Conservation (phyloP, 2,113 vertebrate genomes). For the Proteles cristata region DNA sequence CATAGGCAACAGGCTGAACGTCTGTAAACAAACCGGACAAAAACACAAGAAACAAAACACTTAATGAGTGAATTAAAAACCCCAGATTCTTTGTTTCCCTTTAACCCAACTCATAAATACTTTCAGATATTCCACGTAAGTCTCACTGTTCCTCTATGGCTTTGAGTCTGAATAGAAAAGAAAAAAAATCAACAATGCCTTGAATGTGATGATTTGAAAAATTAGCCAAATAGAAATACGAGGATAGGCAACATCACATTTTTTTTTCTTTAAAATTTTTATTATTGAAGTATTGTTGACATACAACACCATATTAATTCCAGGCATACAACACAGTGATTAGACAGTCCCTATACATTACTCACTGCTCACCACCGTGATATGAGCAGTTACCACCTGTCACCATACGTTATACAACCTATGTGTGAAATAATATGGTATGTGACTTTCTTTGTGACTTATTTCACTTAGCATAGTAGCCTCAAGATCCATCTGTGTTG, state of each 20-base stretch:
- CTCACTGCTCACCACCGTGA: background rate
- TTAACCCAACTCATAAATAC: background rate
- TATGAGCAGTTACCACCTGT: background rate
- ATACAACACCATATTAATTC: background rate
- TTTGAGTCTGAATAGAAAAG: slow-evolving; percentile 9
- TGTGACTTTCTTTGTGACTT: background rate
- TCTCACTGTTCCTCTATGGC: slow-evolving; percentile 5
- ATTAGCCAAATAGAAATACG: background rate
- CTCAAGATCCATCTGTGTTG: background rate
- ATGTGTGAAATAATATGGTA: background rate
- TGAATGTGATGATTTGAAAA: background rate
- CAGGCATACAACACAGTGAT: background rate
- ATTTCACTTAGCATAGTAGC: background rate
- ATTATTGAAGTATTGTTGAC: background rate
- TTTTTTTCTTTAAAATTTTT: background rate
- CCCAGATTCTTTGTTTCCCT: background rate
- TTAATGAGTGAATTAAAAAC: slow-evolving; percentile 37
- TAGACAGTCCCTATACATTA: background rate
- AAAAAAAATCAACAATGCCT: background rate
- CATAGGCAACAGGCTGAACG: slow-evolving; percentile 97
- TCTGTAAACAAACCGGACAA: slow-evolving; percentile 86
- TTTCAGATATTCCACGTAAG: background rate
- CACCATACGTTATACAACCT: background rate
- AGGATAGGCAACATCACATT: background rate
- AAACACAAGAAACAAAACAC: background rate